Percentiles rank a stretch among this genome's conserved stretches.
Evolutionary conservation across 1,140 invertebrate genomes (phyloP).

Genomic region (Drosophila kepulauana): DNA sequence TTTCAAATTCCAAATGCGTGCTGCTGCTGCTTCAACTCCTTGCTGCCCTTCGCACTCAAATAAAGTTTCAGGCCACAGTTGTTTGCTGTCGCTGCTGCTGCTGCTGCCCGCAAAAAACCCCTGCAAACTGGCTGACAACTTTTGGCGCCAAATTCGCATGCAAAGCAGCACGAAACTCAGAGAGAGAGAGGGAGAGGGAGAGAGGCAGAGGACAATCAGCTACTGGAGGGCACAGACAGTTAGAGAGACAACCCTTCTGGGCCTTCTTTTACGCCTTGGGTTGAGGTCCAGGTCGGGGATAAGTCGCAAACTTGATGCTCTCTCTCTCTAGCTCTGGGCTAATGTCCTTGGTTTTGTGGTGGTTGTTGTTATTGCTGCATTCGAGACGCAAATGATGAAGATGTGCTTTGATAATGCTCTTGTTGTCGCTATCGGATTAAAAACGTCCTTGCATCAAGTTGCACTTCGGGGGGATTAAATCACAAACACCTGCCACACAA

Average conservation of each 20-base stretch:
- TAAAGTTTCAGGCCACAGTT: slow-evolving; percentile 48
- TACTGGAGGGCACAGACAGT: background rate
- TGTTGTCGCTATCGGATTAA: slow-evolving; percentile 71
- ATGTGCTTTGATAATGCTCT: slow-evolving; percentile 11
- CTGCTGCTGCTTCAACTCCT: background rate
- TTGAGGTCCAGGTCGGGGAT: slow-evolving; percentile 71
- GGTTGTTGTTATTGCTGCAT: slow-evolving; percentile 21
- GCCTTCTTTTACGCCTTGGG: slow-evolving; percentile 44
- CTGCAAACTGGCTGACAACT: slow-evolving; percentile 37
- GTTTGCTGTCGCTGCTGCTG: background rate
- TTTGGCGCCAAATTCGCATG: slow-evolving; percentile 82
- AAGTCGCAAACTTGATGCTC: slow-evolving; percentile 80
- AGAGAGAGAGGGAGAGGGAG: background rate
- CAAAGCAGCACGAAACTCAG: slow-evolving; percentile 62
- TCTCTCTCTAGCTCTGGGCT: slow-evolving; percentile 27
- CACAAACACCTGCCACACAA: slow-evolving; percentile 14
- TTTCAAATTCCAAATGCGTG: slow-evolving; percentile 74
- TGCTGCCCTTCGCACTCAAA: slow-evolving; percentile 25
- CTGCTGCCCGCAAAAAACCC: slow-evolving; percentile 13
- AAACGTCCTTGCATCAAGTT: slow-evolving; percentile 39
- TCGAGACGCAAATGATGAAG: slow-evolving; percentile 50
- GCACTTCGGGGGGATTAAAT: slow-evolving; percentile 20
- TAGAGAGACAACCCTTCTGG: slow-evolving; percentile 52
- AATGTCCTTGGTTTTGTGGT: slow-evolving; percentile 71
- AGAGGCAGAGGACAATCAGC: background rate